These are phyloP conservation scores for Dysdera silvatica DNA, from an alignment of 1,140 invertebrate species.

Conservation along the genomic window DNA sequence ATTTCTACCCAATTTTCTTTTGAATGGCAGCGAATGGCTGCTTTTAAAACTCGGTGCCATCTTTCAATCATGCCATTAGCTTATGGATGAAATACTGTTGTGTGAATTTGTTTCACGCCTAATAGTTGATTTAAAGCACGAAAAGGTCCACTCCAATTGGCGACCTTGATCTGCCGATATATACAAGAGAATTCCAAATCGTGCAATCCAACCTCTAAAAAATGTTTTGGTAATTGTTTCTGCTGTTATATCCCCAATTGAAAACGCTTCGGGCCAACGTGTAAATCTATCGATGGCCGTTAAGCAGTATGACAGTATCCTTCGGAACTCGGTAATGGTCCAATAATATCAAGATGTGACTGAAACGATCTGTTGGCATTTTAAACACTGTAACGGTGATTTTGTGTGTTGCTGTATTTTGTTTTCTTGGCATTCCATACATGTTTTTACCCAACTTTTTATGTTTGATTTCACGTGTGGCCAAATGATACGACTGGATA, in stretches of 20 bases:
- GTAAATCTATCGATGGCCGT: neutral
- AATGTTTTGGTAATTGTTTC: neutral
- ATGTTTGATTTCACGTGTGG: neutral
- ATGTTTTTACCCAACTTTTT: neutral
- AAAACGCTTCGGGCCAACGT: neutral
- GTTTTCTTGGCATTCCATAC: neutral
- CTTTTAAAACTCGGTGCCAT: constrained; percentile 44
- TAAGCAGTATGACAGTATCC: neutral
- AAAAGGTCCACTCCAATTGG: neutral
- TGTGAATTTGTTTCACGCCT: neutral
- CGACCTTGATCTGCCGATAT: neutral
- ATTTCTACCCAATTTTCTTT: constrained; percentile 38
- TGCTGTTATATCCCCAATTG: neutral
- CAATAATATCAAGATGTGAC: neutral
- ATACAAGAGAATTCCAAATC: neutral
- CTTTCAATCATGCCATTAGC: constrained; percentile 41
- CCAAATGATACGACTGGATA: neutral
- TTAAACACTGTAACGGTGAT: neutral
- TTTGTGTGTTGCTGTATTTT: neutral
- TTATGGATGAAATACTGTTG: constrained; percentile 33
- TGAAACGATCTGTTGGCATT: neutral
- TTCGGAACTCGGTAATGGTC: neutral
- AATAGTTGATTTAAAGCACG: neutral
- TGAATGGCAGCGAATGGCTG: constrained; percentile 25
- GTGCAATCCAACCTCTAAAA: neutral